Percentiles rank a stretch among this genome's conserved stretches.
phyloP scores from a whole-genome alignment of 2,888 invertebrate species.

The Ophioninae sp. region DNA sequence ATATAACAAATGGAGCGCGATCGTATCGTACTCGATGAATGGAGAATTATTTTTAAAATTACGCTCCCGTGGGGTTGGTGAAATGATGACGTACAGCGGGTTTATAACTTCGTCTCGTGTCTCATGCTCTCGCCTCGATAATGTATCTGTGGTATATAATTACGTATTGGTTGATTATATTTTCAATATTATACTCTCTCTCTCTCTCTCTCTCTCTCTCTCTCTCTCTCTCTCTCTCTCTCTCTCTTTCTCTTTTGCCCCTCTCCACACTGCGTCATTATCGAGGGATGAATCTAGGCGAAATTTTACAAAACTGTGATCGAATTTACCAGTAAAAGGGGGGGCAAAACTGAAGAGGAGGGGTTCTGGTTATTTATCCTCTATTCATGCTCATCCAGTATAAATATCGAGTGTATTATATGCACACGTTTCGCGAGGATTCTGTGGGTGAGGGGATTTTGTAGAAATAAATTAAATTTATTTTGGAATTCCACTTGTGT shows the following conservation, averaged over 20 bases:
- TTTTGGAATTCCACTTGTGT: slow-evolving; percentile 37
- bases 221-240: slow-evolving; percentile 18
- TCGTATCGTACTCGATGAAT: slow-evolving; percentile 17
- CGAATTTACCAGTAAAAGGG: slow-evolving; percentile 39
- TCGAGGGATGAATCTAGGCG: slow-evolving; percentile 40
- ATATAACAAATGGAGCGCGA: slow-evolving; percentile 41
- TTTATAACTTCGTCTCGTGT: background rate
- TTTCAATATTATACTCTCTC: slow-evolving; percentile 53
- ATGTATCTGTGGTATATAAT: slow-evolving; percentile 43
- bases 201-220: background rate
- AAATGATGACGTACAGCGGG: background rate
- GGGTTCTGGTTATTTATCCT: slow-evolving; percentile 45
- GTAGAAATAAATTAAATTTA: slow-evolving; percentile 46
- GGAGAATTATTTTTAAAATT: slow-evolving; percentile 53
- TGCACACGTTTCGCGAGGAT: background rate
- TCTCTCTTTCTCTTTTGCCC: slow-evolving; percentile 9
- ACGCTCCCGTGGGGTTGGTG: background rate
- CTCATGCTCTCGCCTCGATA: background rate
- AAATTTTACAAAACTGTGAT: slow-evolving; percentile 54
- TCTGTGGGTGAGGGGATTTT: background rate
- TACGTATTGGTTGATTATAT: slow-evolving; percentile 50
- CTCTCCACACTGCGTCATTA: slow-evolving; percentile 40
- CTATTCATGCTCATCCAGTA: slow-evolving; percentile 36
- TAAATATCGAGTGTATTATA: slow-evolving; percentile 47
- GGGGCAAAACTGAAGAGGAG: background rate